These are phyloP conservation scores for Lasioglossum albipes DNA, from an alignment of 1,140 invertebrate genomes.

Conservation along the genomic window DNA sequence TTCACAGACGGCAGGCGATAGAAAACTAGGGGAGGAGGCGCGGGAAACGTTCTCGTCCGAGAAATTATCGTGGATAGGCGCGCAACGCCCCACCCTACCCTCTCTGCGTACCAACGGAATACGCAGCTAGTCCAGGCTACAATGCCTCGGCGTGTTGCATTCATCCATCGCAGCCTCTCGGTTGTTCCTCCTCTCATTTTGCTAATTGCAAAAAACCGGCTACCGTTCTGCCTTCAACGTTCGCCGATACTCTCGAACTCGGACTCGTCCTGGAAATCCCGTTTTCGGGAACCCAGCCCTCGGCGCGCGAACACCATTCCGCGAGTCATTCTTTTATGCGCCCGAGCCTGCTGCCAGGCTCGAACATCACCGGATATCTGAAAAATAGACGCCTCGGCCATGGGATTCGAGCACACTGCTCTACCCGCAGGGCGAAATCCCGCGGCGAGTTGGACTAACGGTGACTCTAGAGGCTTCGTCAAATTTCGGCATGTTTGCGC, in stretches of 20 bases:
- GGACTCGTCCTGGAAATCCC: conserved; percentile 16
- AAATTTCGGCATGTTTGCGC: no score
- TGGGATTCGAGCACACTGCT: no score
- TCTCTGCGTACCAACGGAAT: no score
- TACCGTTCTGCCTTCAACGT: neutral
- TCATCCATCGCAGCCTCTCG: conserved; percentile 42
- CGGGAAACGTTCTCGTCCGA: conserved; percentile 4
- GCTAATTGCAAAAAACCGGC: conserved; percentile 68
- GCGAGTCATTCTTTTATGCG: neutral
- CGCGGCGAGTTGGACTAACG: no score
- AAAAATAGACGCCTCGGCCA: no score
- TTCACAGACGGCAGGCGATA: conserved; percentile 3
- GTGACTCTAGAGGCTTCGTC: no score
- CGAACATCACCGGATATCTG: neutral
- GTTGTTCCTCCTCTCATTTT: conserved; percentile 63
- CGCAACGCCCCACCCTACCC: neutral
- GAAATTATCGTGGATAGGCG: conserved; percentile 53
- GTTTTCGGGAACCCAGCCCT: neutral
- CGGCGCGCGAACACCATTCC: neutral
- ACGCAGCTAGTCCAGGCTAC: conserved; percentile 36
- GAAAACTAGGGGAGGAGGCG: neutral
- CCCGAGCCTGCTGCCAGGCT: neutral
- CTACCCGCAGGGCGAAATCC: no score
- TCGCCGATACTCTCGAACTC: conserved; percentile 41
- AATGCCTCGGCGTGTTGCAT: conserved; percentile 55